Conservation (phyloP, 2,113 vertebrate genomes). For the Microtus pennsylvanicus region DNA sequence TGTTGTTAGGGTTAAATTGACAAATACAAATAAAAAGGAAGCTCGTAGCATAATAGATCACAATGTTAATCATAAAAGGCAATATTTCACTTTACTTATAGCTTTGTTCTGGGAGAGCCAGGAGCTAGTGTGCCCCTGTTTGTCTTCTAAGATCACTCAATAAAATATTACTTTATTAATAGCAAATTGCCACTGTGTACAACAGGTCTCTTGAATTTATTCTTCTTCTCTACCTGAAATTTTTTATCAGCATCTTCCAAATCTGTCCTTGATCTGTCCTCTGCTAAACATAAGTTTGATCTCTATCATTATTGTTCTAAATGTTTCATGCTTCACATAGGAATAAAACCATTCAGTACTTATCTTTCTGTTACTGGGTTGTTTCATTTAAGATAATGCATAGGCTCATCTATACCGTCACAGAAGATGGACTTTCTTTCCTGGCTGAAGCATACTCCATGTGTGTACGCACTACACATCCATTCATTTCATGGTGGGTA, state of each 20-base stretch:
- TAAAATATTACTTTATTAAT: neutral
- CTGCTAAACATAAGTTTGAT: neutral
- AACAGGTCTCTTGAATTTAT: neutral
- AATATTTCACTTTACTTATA: neutral
- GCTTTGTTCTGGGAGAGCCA: neutral
- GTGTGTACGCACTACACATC: neutral
- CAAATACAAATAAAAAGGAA: constrained; percentile 11
- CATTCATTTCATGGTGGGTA: neutral
- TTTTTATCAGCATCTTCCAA: neutral
- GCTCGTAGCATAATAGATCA: neutral
- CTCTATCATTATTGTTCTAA: neutral
- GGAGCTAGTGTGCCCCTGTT: neutral
- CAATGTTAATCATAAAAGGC: neutral
- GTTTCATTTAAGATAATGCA: neutral
- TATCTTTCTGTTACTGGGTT: neutral
- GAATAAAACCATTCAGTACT: neutral
- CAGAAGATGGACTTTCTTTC: neutral
- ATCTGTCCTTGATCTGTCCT: neutral
- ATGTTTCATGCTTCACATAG: neutral
- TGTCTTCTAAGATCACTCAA: constrained; percentile 33
- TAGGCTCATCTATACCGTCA: neutral
- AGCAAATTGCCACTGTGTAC: neutral
- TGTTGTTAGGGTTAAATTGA: neutral
- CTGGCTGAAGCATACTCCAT: neutral
- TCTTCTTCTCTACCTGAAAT: neutral